These are phyloP conservation scores for Danionella cerebrum DNA, from an alignment of 2,113 vertebrate species.

Conservation along the genomic window DNA sequence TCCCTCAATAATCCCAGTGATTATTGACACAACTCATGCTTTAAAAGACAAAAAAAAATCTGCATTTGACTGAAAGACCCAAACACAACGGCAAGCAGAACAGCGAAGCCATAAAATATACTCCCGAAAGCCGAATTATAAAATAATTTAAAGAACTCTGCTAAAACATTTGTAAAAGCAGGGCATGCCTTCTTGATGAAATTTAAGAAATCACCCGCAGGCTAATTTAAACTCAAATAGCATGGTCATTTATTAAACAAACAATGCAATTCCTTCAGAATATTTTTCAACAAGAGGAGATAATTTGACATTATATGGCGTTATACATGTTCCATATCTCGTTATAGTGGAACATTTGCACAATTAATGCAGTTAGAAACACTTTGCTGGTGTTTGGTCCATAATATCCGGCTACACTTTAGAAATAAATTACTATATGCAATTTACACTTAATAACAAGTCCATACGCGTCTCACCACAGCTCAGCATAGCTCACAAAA, in stretches of 20 bases:
- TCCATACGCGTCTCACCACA: slow-evolving; percentile 71
- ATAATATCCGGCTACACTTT: slow-evolving; percentile 87
- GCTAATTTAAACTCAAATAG: slow-evolving; percentile 76
- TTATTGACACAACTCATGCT: too few relatives aligned
- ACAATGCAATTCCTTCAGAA: slow-evolving; percentile 90
- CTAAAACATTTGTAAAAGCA: too few relatives aligned
- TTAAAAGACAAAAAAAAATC: too few relatives aligned
- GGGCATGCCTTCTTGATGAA: too few relatives aligned
- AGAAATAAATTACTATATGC: slow-evolving; percentile 99
- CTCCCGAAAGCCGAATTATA: too few relatives aligned
- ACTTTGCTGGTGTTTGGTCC: slow-evolving; percentile 94
- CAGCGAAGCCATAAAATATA: too few relatives aligned
- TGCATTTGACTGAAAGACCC: too few relatives aligned
- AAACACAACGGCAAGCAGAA: too few relatives aligned
- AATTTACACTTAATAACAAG: slow-evolving; percentile 93
- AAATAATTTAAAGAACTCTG: too few relatives aligned
- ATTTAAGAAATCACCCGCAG: slow-evolving; percentile 74
- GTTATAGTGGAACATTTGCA: slow-evolving; percentile 82
- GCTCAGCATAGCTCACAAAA: slow-evolving; percentile 67
- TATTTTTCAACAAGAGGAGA: slow-evolving; percentile 82
- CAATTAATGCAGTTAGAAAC: slow-evolving; percentile 82
- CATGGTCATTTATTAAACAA: slow-evolving; percentile 98
- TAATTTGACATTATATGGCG: slow-evolving; percentile 83
- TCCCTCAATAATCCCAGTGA: too few relatives aligned
- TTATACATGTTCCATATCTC: slow-evolving; percentile 86